Base-by-base conservation (phyloP, 2,113 vertebrate genomes). In the Cebidichthys violaceus region DNA sequence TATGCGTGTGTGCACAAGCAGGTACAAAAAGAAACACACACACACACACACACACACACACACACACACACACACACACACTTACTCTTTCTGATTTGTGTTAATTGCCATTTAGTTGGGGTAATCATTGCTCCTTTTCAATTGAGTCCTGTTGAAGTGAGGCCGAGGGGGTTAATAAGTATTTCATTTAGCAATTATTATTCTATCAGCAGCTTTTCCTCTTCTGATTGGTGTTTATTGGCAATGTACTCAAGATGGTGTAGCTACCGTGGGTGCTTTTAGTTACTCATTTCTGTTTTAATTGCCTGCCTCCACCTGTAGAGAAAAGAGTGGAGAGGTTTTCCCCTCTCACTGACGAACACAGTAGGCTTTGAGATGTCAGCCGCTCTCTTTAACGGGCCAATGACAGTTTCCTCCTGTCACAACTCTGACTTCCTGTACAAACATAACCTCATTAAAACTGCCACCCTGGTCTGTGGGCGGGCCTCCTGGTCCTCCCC, bases 361-460 rank as follows among this genome's bases (percentile, higher is more conserved):
- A 92, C 90, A 89, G 90, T 72, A 39, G 65, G 89, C 92, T 92
- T 93, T 93, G 89, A 94, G 92, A 93, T 92, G 93, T 91, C 92
- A 93, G 87, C 87, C 77, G 83, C 85, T 89, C 90, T 91, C 88
- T 91, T 92, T 90, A 93, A 93, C 89, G 68, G 92, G 92, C 94
- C 93, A 90, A 74, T 94, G 93, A 94, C 93, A 93, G 93, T 90
- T 94, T 93, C 93, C 91, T 93, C 91, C 93, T 92, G 93, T 95
- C 95, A 95, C 89, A 92, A 89, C 93, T 93, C 86, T 88, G 91
- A 93, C 91, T 94, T 94, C 89, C 93, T 93, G 89, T 90, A 89
- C 92, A 90, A 94, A 92, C 94, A 92, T 92, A 92, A 92, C 92
- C 93, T 95, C 94, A 95, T 95, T 95, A 95, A 94, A 92, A 94